Base-by-base conservation (phyloP, 2,888 invertebrate genomes). In the Cybosia mesomella region DNA sequence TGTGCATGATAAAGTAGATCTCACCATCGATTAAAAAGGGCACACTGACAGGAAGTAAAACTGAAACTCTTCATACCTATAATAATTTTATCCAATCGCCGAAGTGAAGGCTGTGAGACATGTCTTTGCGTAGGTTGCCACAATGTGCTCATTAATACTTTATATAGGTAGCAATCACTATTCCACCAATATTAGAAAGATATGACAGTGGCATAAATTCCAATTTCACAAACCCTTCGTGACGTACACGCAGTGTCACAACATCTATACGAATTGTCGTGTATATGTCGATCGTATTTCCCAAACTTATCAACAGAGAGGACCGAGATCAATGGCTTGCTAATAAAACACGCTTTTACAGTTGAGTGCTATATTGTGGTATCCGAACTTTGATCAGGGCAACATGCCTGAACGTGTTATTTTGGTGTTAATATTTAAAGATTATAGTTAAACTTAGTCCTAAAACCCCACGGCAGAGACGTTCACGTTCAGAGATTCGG, bases 1-100 rank as follows among this genome's bases (percentile, higher is more conserved):
- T 49, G n/a, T n/a, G 49, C 49, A n/a, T 49, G n/a, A 49, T 49
- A n/a, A 49, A n/a, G 49, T 49, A 49, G n/a, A 49, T 49, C 49
- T 49, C 49, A n/a, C 49, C 5, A 49, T n/a, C n/a, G n/a, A 49
- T 49, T 49, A 8, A 8, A n/a, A 15, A 49, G n/a, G 49, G n/a
- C 43, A 43, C 43, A 43, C 49, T 49, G 49, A 9, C n/a, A 49
- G n/a, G 9, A n/a, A 49, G 49, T 49, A 9, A n/a, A 49, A 49
- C n/a, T 49, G 49, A n/a, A 49, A n/a, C n/a, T 49, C 49, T 1
- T 18, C 18, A 43, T 28, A 28, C 28, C 5, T 43, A 7, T 18
- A 49, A 49, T 0, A n/a, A 49, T 49, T 1, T 49, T n/a, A 49
- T n/a, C n/a, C n/a, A n/a, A 49, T 9, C 8, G n/a, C 49, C n/a